A percentile compares a stretch with the other conserved stretches of the same genome.
These are phyloP conservation scores for Drosophila mauritiana DNA, from an alignment of 1,140 invertebrate species.

Conservation along the genomic window DNA sequence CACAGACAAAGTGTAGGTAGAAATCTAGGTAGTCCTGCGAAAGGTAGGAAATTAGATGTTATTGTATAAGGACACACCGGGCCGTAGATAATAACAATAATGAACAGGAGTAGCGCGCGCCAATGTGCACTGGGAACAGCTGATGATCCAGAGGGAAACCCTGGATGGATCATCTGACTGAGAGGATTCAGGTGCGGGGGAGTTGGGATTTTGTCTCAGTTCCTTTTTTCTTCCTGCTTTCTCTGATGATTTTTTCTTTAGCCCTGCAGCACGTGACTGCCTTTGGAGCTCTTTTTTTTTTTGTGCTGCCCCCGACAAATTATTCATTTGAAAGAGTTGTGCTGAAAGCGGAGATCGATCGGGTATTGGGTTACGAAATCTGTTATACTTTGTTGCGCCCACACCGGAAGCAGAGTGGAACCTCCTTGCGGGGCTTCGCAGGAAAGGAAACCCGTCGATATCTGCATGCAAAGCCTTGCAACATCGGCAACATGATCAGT, in stretches of 20 bases:
- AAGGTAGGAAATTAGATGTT: conserved; percentile 80
- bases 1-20: conserved; percentile 53
- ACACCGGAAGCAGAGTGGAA: conserved; percentile 36
- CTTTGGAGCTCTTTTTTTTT: conserved; percentile 70
- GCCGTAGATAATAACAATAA: conserved; percentile 80
- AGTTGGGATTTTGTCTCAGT: conserved; percentile 57
- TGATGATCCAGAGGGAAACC: conserved; percentile 28
- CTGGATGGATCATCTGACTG: conserved; percentile 60
- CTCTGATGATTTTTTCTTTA: not conserved
- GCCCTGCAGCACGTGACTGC: conserved; percentile 63
- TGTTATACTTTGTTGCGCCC: conserved; percentile 30
- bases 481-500: conserved; percentile 34
- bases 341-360: conserved; percentile 41
- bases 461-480: conserved; percentile 45
- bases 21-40: conserved; percentile 40
- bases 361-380: conserved; percentile 24
- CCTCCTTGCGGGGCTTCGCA: conserved; percentile 42
- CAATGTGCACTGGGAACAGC: conserved; percentile 43
- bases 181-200: conserved; percentile 73
- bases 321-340: conserved; percentile 45
- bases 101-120: conserved; percentile 63
- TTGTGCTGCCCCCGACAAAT: conserved; percentile 24
- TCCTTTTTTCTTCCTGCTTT: conserved; percentile 12
- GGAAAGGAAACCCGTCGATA: conserved; percentile 34
- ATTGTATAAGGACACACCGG: conserved; percentile 81